Base-by-base conservation (phyloP, 2,797 vertebrate species). In the Cottoperca gobio region DNA sequence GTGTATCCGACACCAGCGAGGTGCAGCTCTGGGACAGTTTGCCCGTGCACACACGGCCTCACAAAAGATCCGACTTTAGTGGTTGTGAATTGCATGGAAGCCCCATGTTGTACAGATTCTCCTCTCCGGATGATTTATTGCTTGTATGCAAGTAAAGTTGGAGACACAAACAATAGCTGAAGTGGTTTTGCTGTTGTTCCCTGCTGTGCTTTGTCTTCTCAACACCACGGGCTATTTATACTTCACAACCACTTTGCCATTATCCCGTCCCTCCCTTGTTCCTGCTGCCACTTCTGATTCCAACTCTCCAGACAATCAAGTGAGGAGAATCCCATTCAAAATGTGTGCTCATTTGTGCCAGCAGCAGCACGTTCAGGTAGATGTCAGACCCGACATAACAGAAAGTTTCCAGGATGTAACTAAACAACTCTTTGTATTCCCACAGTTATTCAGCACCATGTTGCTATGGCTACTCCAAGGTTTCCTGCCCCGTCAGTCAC, bases 401-500 rank as follows among this genome's bases (percentile, higher is more conserved):
- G 49, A 59, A 83, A 83, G 81, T 90, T 86, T 64, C 65, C 62
- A 39, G 19, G 55, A 66, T 43, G 35, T n/a, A 65, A 70, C 82
- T 13, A 57, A 78, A 82, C 63, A 73, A 13, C 61, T 62, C 23
- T 59, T 35, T 45, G 21, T 70, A 39, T 35, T 55, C 63, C 21
- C 12, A 50, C 45, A 21, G 31, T 79, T 70, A 63, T 62, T 75
- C 35, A 52, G 78, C 59, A 31, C 23, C 6, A 39, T 17, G 85
- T 90, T 92, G 81, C 94, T 80, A 78, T 93, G 87, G 88, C 83
- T 91, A 93, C 90, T 66, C 35, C 49, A 79, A 77, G 65, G 78
- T 78, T 87, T 87, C 85, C 68, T 77, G 52, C 71, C 58, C 33
- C 35, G 73, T 90, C 70, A 72, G 72, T 84, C 81, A 81, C 77